Conservation (phyloP, 1,140 invertebrate species). For the Drosophila melanica region DNA sequence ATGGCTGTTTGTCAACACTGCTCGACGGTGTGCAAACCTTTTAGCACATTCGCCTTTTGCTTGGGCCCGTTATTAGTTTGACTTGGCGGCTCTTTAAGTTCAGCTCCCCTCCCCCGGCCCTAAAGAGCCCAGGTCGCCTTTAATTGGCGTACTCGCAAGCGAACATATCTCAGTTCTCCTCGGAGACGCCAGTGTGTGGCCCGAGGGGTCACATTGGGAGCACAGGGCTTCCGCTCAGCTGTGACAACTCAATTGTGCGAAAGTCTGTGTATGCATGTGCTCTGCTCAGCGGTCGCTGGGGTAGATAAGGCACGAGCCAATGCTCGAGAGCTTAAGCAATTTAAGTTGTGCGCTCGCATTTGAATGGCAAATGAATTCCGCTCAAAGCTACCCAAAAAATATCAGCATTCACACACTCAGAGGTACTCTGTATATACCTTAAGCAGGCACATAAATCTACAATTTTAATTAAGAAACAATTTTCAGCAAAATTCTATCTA, state of each 20-base stretch:
- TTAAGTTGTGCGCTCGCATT: constrained; percentile 15
- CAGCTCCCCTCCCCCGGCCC: constrained; percentile 10
- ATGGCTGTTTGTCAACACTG: constrained; percentile 50
- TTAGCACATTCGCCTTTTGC: constrained; percentile 55
- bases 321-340: constrained; percentile 22
- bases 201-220: constrained; percentile 16
- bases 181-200: neutral
- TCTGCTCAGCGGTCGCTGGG: constrained; percentile 29
- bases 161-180: neutral
- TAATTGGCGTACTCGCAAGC: constrained; percentile 26
- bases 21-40: constrained; percentile 33
- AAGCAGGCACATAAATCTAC: no score
- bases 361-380: constrained; percentile 13
- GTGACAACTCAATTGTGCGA: constrained; percentile 35
- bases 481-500: no score
- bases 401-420: no score
- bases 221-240: constrained; percentile 35
- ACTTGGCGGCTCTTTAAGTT: constrained; percentile 30
- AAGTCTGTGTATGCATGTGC: constrained; percentile 15
- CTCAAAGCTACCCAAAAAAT: no score
- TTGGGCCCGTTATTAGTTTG: constrained; percentile 55
- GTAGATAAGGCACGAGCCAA: constrained; percentile 43
- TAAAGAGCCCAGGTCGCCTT: constrained; percentile 31
- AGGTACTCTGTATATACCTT: no score
- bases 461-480: no score